Conservation (phyloP, 2,113 vertebrate species). For the Emydura subglobosa region DNA sequence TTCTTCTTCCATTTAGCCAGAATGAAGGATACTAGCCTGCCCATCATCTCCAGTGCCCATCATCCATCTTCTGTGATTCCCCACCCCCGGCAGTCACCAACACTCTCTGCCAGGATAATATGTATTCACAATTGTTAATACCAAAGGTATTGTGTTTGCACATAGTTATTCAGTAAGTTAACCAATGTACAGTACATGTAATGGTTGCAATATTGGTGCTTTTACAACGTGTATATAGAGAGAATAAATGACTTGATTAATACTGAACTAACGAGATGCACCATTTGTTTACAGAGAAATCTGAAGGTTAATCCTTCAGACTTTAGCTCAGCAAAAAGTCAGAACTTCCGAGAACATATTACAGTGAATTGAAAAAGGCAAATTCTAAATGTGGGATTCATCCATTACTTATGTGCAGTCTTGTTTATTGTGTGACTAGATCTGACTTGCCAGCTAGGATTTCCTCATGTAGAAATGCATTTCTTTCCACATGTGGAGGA, state of each 20-base stretch:
- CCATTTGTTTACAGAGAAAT: slow-evolving; percentile 75
- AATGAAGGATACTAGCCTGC: not conserved
- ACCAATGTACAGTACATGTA: slow-evolving; percentile 56
- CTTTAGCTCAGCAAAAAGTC: slow-evolving; percentile 62
- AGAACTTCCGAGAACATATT: slow-evolving; percentile 70
- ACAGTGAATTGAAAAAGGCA: slow-evolving; percentile 73
- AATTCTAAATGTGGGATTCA: slow-evolving; percentile 67
- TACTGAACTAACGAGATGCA: slow-evolving; percentile 67
- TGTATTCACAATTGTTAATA: slow-evolving; percentile 41
- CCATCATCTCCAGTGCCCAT: not conserved
- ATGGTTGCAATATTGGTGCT: slow-evolving; percentile 55
- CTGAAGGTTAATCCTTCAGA: slow-evolving; percentile 75
- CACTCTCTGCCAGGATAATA: slow-evolving; percentile 23
- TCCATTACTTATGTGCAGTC: slow-evolving; percentile 58
- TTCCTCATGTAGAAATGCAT: slow-evolving; percentile 36
- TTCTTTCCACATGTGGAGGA: slow-evolving; percentile 46
- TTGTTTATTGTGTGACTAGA: slow-evolving; percentile 46
- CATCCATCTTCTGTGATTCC: not conserved
- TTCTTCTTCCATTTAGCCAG: not conserved
- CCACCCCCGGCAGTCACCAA: not conserved
- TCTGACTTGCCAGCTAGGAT: slow-evolving; percentile 52
- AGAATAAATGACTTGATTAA: slow-evolving; percentile 74
- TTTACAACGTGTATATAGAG: slow-evolving; percentile 69
- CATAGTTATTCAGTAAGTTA: slow-evolving; percentile 64
- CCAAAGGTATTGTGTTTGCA: slow-evolving; percentile 53